phyloP scores from a whole-genome alignment of 2,113 vertebrate species.

The Merops nubicus region DNA sequence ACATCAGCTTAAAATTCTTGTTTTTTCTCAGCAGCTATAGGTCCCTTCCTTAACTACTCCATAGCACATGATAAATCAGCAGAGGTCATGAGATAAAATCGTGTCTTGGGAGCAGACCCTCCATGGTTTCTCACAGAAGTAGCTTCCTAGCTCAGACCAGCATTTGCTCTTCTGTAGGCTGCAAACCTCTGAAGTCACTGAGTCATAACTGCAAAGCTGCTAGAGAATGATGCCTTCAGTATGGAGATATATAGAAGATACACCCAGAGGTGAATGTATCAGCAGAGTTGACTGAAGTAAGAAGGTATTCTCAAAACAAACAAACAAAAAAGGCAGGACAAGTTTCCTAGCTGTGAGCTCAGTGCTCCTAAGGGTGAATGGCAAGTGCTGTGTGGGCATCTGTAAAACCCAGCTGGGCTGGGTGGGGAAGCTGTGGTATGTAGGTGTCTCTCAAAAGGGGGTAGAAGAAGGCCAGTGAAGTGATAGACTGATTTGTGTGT shows the following conservation, averaged over 20 bases:
- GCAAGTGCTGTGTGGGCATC: neutral
- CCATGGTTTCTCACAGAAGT: neutral
- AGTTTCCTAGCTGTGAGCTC: neutral
- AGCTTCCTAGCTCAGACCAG: neutral
- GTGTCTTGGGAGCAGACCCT: neutral
- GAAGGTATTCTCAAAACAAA: neutral
- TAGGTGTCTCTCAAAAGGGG: neutral
- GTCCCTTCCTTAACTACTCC: neutral
- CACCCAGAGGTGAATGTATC: neutral
- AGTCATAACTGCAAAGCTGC: neutral
- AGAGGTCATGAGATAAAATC: neutral
- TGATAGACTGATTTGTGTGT: accelerated
- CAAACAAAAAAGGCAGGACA: neutral
- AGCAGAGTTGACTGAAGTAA: neutral
- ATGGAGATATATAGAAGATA: neutral
- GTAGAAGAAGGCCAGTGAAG: neutral
- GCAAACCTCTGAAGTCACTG: neutral
- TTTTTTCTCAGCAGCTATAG: neutral
- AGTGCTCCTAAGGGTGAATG: neutral
- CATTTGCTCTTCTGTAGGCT: neutral
- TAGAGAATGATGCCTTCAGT: neutral
- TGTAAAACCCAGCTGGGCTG: neutral
- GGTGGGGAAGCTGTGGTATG: neutral
- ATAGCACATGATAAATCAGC: neutral
- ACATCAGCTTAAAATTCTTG: neutral